Conservation (phyloP, 92 coral and sea anemone genomes). For the Siderastrea radians region DNA sequence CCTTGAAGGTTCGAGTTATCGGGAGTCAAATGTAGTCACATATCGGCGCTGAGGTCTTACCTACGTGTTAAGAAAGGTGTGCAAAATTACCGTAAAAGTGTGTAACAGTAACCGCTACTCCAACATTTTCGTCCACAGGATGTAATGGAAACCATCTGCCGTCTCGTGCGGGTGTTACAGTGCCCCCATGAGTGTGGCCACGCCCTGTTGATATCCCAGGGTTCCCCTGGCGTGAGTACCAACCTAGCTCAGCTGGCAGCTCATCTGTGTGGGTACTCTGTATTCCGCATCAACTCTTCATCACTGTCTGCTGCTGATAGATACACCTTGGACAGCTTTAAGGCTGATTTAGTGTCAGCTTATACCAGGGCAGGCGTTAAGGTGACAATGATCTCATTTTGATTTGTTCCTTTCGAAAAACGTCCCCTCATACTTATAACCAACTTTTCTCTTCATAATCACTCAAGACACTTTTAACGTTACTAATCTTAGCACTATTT, state of each 20-base stretch:
- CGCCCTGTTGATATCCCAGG: conserved; percentile 93
- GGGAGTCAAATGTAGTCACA: too few species aligned
- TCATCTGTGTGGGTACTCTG: conserved; percentile 94
- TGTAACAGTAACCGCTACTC: too few species aligned
- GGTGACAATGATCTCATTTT: conserved; percentile 50
- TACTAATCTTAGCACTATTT: too few species aligned
- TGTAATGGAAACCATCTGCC: conserved; percentile 96
- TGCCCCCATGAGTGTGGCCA: conserved; percentile 99
- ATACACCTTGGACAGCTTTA: conserved; percentile 89
- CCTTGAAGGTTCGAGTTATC: too few species aligned
- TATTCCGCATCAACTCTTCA: conserved; percentile 92
- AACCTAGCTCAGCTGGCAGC: conserved; percentile 94
- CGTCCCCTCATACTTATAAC: too few species aligned
- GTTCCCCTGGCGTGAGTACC: conserved; percentile 96
- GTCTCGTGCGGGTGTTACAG: conserved; percentile 94
- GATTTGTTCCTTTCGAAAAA: not conserved
- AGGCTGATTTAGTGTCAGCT: conserved; percentile 91
- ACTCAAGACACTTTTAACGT: too few species aligned
- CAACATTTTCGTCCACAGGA: conserved; percentile 56
- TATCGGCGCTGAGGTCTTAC: too few species aligned
- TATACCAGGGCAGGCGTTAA: conserved; percentile 98
- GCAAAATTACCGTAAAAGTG: too few species aligned
- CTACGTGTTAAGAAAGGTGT: too few species aligned
- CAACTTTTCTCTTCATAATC: too few species aligned
- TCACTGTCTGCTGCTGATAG: conserved; percentile 67